Percentiles rank a stretch among this genome's conserved stretches.
Conservation (phyloP, 2,888 invertebrate species). For the Cremastinae sp. region DNA sequence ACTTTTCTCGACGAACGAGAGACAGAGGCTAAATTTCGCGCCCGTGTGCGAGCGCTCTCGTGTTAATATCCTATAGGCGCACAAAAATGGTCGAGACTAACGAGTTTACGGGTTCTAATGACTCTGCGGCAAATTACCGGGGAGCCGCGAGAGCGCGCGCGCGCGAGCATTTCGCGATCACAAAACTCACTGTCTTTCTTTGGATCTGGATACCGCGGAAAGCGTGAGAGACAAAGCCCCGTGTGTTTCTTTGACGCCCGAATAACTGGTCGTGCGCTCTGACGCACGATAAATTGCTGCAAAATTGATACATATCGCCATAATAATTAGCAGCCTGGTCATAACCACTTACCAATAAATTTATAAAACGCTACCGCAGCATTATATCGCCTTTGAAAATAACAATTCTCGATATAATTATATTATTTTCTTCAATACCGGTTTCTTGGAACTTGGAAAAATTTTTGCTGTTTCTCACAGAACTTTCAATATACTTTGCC, state of each 20-base stretch:
- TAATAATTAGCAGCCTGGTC: constrained; percentile 27
- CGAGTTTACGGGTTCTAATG: constrained; percentile 58
- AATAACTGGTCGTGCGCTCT: neutral
- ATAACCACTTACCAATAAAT: constrained; percentile 16
- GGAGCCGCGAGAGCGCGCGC: constrained; percentile 28
- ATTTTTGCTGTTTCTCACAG: too few species aligned
- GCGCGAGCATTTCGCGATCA: constrained; percentile 9
- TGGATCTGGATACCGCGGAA: constrained; percentile 40
- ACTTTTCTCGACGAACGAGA: constrained; percentile 28
- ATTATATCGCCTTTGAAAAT: neutral
- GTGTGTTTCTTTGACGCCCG: neutral
- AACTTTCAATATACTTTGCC: too few species aligned
- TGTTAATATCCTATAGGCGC: constrained; percentile 24
- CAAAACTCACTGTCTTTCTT: constrained; percentile 20
- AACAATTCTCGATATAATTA: too few species aligned
- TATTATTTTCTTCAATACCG: neutral
- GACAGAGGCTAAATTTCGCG: constrained; percentile 9
- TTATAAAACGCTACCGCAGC: neutral
- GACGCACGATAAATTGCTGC: neutral
- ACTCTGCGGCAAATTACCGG: constrained; percentile 55
- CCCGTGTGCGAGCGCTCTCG: too few species aligned
- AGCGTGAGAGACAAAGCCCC: constrained; percentile 42
- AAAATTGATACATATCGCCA: constrained; percentile 17
- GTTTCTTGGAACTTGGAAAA: neutral
- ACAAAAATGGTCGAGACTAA: constrained; percentile 58